Base-by-base conservation (phyloP, 2,113 vertebrate species). In the Pungitius pungitius region DNA sequence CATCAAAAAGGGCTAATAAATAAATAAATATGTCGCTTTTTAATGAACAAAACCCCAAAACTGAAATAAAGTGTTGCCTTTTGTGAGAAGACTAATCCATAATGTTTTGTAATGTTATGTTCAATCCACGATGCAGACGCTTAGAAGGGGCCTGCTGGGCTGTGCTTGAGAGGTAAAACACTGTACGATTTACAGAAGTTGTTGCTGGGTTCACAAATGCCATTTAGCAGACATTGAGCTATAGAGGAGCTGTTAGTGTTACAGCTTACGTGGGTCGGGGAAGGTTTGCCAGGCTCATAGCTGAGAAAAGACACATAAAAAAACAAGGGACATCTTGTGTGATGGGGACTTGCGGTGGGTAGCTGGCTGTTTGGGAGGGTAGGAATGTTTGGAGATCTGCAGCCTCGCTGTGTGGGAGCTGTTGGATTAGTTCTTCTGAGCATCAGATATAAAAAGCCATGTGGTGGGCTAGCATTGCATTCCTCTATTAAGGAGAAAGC, bases 401-500 rank as follows among this genome's bases (percentile, higher is more conserved):
- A 84, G 79, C 63, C 82, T 49, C 82, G 79, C 63, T 85, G 84
- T 79, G 86, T 87, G 77, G 77, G 80, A 84, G 75, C 58, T 47
- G 65, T 57, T 73, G 67, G 79, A 77, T 43, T 18, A 57, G 14
- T 27, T 70, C 52, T 57, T 54, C 51, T 1, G 72, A 68, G 39
- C n/a, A 45, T 7, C 11, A 4, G 59, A 66, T 62, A 51, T 67
- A 62, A 73, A 73, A 84, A 55, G 18, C 35, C 37, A 77, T 59
- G 9, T 56, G 8, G 67, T 20, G 63, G 30, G n/a, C 49, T 47
- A 54, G 39, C 61, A 58, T 45, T n/a, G n/a, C 30, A n/a, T 74
- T 40, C 75, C 4, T 71, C 37, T 60, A 51, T 65, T 63, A 75
- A 20, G 42, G 10, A 33, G 39, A n/a, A 43, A 37, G 26, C 22